Percentiles rank a stretch among this genome's conserved stretches.
Evolutionary conservation across 1,140 invertebrate species (phyloP).

Genomic region (Drosophila lowei): DNA sequence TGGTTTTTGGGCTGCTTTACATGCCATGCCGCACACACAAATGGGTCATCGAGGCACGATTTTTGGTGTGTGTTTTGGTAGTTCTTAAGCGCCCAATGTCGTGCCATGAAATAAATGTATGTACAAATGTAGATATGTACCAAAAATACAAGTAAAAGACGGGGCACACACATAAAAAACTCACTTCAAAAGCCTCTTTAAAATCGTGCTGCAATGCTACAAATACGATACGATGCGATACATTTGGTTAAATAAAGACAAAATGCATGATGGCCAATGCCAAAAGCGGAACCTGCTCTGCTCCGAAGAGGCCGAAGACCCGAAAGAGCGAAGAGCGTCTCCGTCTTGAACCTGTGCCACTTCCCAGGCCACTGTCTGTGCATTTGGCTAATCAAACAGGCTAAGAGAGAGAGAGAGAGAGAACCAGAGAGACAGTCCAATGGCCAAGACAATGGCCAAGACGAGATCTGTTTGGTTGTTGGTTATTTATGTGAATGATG

Average conservation of each 20-base stretch:
- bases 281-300: conserved; percentile 53
- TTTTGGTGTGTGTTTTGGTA: conserved; percentile 37
- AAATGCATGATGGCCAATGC: conserved; percentile 29
- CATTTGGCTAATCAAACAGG: conserved; percentile 44
- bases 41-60: conserved; percentile 61
- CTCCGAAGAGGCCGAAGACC: too few relatives aligned
- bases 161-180: too few relatives aligned
- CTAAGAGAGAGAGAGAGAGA: background rate
- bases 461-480: background rate
- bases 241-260: conserved; percentile 44
- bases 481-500: conserved; percentile 29
- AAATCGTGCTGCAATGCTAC: conserved; percentile 63
- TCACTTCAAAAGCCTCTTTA: conserved; percentile 20
- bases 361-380: conserved; percentile 33
- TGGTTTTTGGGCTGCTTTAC: conserved; percentile 28
- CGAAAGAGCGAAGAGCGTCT: background rate
- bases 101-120: conserved; percentile 47
- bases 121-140: conserved; percentile 37
- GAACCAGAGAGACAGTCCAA: conserved; percentile 19
- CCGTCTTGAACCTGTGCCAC: conserved; percentile 42
- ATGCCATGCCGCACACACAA: conserved; percentile 51
- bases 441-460: conserved; percentile 9
- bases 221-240: conserved; percentile 23
- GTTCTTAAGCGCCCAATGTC: conserved; percentile 58
- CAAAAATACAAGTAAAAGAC: conserved; percentile 17